Evolutionary conservation across 2,888 invertebrate species (phyloP), one percentile per base, ranked within the genome.

Genomic region (Chorisops tibialis): DNA sequence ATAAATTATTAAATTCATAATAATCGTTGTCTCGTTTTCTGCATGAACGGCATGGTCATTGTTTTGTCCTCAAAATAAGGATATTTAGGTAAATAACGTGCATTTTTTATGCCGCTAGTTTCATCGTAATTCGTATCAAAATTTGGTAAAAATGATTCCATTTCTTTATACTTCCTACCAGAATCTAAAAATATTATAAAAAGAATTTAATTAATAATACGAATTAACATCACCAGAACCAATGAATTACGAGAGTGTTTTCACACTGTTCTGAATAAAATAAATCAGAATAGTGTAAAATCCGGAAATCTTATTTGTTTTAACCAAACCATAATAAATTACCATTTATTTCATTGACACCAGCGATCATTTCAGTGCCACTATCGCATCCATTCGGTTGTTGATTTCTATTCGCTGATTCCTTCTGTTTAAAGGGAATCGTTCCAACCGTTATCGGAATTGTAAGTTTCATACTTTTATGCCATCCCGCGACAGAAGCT

Each of bases 361-460:
- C 9, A 30, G 2, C 9, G 30, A 9, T 2, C 2, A 9, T 30
- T 30, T 30, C 30, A 7, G 2, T 9, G 5, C 2, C 9, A 2
- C 30, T 30, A 30, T 5, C 18, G 12, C 12, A 24, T 19, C 41
- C 54, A 41, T 37, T 35, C n/a, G n/a, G n/a, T n/a, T n/a, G n/a
- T n/a, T n/a, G n/a, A n/a, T n/a, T n/a, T n/a, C n/a, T n/a, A n/a
- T n/a, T n/a, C n/a, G n/a, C n/a, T n/a, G n/a, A n/a, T 30, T 30
- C 30, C 9, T 30, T 30, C 7, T 9, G 9, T 30, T 30, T 30
- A 30, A 77, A 76, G 37, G 77, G 77, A 59, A 75, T 71, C 61
- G 76, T 77, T 43, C 91, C 91, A 68, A 91, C 85, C 1, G 85
- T 85, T 48, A 91, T 79, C 37, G 87, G 84, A 68, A 86, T 83